A percentile compares a stretch with the other conserved stretches of the same genome.
Evolutionary conservation across 2,888 invertebrate species (phyloP).

Genomic region (Sphaerophoria taeniata): DNA sequence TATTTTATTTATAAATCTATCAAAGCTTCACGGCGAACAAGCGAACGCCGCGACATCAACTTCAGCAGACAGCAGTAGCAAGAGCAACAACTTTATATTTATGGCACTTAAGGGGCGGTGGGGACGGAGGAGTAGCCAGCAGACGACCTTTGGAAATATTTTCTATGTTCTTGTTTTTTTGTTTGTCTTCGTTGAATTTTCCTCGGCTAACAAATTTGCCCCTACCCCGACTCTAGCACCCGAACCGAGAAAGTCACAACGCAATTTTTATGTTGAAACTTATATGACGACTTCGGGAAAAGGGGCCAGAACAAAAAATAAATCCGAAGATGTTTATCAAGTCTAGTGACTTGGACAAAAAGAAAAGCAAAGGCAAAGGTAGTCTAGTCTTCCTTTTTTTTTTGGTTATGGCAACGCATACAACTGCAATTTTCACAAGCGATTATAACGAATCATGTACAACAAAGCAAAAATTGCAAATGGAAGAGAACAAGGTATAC

Average conservation of each 20-base stretch:
- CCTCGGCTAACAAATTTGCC: not conserved
- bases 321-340: conserved; percentile 36
- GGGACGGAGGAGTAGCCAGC: not conserved
- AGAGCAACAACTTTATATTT: conserved; percentile 25
- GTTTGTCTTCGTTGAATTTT: conserved; percentile 39
- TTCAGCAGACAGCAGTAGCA: not conserved
- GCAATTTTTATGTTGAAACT: not conserved
- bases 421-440: conserved; percentile 60
- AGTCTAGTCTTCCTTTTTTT: conserved; percentile 1
- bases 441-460: conserved; percentile 41
- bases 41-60: not conserved
- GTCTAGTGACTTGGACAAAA: conserved; percentile 6
- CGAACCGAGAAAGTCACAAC: not conserved
- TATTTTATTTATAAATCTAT: not conserved
- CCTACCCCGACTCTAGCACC: not conserved
- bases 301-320: conserved; percentile 30
- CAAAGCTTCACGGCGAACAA: not conserved
- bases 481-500: conserved; percentile 56
- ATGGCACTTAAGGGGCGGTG: conserved; percentile 57
- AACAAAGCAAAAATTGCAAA: conserved; percentile 69
- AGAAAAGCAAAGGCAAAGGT: conserved; percentile 10
- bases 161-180: conserved; percentile 62
- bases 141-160: conserved; percentile 75
- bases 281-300: conserved; percentile 12
- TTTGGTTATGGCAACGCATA: conserved; percentile 60